Conservation (phyloP, 23 tunicate genomes). For the Styela plicata region DNA sequence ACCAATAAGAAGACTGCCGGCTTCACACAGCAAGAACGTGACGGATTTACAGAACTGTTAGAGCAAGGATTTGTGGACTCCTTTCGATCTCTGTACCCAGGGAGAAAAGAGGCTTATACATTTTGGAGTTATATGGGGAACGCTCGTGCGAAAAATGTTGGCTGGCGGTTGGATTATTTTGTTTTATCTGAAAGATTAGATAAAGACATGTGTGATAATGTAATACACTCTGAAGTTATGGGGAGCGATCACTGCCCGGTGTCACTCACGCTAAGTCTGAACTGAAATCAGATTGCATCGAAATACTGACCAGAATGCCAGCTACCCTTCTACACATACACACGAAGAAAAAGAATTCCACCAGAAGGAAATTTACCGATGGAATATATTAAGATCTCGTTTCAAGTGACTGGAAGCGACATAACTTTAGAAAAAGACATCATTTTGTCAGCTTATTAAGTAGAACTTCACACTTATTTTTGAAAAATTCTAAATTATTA, state of each 20-base stretch:
- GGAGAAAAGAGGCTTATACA: conserved; percentile 62
- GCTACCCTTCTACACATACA: no score
- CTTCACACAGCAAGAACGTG: conserved; percentile 91
- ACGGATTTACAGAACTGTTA: conserved; percentile 68
- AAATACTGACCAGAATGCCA: no score
- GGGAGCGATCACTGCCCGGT: conserved; percentile 99
- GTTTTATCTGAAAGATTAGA: conserved; percentile 56
- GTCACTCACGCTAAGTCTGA: not conserved
- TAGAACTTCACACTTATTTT: no score
- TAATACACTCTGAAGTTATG: conserved; percentile 66
- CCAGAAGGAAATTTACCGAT: no score
- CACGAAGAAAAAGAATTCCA: no score
- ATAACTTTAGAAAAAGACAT: no score
- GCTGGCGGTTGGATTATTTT: conserved; percentile 98
- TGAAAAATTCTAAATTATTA: no score
- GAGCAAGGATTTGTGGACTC: conserved; percentile 72
- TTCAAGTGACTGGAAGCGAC: no score
- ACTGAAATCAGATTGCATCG: no score
- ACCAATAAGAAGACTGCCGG: conserved; percentile 79
- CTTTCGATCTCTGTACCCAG: conserved; percentile 84
- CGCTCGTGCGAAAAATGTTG: conserved; percentile 92
- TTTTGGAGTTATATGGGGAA: conserved; percentile 97
- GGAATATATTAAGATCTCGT: no score
- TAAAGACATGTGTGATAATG: conserved; percentile 67
- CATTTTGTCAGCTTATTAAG: no score